A percentile compares a stretch with the other conserved stretches of the same genome.
Evolutionary conservation across 1,140 invertebrate genomes (phyloP).

Genomic region (Ostrea denselamellosa): DNA sequence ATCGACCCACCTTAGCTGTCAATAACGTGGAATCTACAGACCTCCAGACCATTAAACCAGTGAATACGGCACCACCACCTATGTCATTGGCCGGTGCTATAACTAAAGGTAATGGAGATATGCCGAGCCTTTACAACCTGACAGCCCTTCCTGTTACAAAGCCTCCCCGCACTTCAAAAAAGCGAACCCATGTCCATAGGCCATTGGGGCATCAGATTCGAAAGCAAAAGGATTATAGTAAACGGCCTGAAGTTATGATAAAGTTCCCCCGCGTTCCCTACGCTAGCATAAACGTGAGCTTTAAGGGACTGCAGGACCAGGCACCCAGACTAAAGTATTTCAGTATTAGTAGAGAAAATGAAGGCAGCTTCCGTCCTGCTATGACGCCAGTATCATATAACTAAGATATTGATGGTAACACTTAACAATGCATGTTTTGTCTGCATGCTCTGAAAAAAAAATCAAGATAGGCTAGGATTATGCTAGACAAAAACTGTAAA

Average conservation of each 20-base stretch:
- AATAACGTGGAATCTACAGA: constrained; percentile 73
- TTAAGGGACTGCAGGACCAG: constrained; percentile 60
- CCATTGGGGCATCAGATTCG: constrained; percentile 52
- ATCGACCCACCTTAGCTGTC: constrained; percentile 62
- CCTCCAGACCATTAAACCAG: constrained; percentile 67
- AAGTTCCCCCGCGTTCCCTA: constrained; percentile 70
- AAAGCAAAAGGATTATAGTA: constrained; percentile 52
- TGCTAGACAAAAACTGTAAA: not conserved
- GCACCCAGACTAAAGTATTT: constrained; percentile 70
- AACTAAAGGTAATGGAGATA: constrained; percentile 71
- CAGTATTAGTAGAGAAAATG: constrained; percentile 61
- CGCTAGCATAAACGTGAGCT: constrained; percentile 68
- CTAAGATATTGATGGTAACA: constrained; percentile 39
- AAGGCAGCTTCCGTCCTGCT: constrained; percentile 57
- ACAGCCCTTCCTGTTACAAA: constrained; percentile 63
- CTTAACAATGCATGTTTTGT: too few relatives aligned
- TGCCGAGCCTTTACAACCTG: constrained; percentile 59
- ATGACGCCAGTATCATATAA: constrained; percentile 22
- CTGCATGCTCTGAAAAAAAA: not conserved
- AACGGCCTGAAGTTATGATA: constrained; percentile 61
- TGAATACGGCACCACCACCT: not conserved
- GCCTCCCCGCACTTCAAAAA: constrained; percentile 53
- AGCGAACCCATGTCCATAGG: constrained; percentile 58
- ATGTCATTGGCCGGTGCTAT: constrained; percentile 41
- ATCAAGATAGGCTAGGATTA: constrained; percentile 28